phyloP scores from a whole-genome alignment of 1,140 invertebrate species.

The Ladona fulva region DNA sequence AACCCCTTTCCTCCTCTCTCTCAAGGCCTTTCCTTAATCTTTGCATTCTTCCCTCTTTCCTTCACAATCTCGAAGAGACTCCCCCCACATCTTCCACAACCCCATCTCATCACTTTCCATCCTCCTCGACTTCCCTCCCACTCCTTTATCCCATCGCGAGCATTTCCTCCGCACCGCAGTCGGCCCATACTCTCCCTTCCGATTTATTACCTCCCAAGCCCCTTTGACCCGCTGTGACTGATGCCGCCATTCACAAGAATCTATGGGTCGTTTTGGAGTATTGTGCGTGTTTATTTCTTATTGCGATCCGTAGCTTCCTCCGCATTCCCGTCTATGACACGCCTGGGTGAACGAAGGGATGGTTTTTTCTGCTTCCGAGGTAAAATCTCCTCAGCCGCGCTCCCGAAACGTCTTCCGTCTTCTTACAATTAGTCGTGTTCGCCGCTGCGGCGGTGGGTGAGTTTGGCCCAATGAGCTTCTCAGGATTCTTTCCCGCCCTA shows the following conservation, averaged over 20 bases:
- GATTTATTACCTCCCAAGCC: conserved; percentile 17
- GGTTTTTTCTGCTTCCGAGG: neutral
- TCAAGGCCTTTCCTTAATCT: neutral
- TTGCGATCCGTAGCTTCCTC: neutral
- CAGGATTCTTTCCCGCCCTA: no score
- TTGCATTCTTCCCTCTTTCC: neutral
- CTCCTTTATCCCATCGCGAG: no score
- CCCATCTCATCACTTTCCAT: neutral
- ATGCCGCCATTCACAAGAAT: conserved; percentile 18
- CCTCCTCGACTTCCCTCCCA: neutral
- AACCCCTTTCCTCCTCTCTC: neutral
- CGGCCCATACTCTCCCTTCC: neutral
- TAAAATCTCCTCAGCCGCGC: neutral
- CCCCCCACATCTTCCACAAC: neutral
- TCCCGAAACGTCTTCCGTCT: neutral
- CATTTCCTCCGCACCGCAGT: neutral
- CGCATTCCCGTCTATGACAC: neutral
- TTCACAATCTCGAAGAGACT: neutral
- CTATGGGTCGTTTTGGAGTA: conserved; percentile 19
- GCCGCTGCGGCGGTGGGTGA: no score
- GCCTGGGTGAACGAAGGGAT: neutral
- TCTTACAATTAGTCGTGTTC: neutral
- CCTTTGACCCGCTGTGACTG: conserved; percentile 15
- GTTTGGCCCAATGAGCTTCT: no score
- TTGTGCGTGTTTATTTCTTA: conserved; percentile 15